Evolutionary conservation across 2,113 vertebrate species (phyloP).

Genomic region (Ursus arctos): DNA sequence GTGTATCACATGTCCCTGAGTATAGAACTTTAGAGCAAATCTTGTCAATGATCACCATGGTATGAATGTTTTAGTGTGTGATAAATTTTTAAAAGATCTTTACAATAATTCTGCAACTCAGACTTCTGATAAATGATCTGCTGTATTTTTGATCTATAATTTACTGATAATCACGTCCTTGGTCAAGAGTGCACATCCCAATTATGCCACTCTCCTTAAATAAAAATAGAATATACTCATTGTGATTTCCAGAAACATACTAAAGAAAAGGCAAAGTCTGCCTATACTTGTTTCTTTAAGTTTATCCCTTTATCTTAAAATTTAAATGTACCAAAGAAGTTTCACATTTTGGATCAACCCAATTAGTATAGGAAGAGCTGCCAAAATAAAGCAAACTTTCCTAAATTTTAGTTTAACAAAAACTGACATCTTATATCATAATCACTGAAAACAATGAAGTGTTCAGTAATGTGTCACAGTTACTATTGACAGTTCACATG

Average conservation of each 20-base stretch:
- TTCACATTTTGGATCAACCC: conserved; percentile 67
- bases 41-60: conserved; percentile 32
- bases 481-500: conserved; percentile 68
- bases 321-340: conserved; percentile 63
- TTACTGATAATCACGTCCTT: conserved; percentile 43
- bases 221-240: conserved; percentile 56
- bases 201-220: conserved; percentile 48
- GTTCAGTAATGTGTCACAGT: conserved; percentile 72
- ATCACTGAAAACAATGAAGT: conserved; percentile 73
- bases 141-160: conserved; percentile 52
- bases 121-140: conserved; percentile 54
- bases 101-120: conserved; percentile 51
- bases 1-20: conserved; percentile 25
- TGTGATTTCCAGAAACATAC: conserved; percentile 56
- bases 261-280: conserved; percentile 61
- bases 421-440: conserved; percentile 53
- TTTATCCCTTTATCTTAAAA: conserved; percentile 64
- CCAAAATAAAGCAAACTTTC: conserved; percentile 71
- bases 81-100: not conserved
- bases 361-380: conserved; percentile 20
- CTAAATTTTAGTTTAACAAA: conserved; percentile 58
- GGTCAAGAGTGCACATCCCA: conserved; percentile 16
- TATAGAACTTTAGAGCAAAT: conserved; percentile 53
- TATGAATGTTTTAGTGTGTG: not conserved
- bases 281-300: conserved; percentile 54